These are phyloP conservation scores for Perca fluviatilis DNA, from an alignment of 2,113 vertebrate species.

Conservation along the genomic window DNA sequence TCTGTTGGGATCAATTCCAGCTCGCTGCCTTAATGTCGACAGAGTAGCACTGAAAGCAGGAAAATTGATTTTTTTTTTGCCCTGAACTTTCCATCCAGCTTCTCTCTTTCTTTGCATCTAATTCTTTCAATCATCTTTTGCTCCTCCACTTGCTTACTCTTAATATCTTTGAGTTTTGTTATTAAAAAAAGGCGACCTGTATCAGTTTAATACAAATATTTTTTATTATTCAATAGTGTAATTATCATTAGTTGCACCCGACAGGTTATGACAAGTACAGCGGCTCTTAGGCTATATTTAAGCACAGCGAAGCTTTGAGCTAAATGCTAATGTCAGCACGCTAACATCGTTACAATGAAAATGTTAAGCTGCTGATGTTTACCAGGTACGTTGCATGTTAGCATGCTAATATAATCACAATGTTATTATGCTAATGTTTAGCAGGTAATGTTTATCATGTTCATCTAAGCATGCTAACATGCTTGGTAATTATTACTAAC, in stretches of 20 bases:
- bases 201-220: too few relatives aligned
- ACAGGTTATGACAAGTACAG: too few relatives aligned
- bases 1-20: slow-evolving; percentile 75
- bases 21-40: slow-evolving; percentile 65
- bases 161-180: too few relatives aligned
- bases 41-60: slow-evolving; percentile 63
- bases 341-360: too few relatives aligned
- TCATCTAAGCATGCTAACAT: background rate
- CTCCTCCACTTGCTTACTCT: slow-evolving; percentile 8
- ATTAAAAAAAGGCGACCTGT: too few relatives aligned
- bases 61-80: slow-evolving; percentile 63
- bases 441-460: background rate
- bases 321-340: too few relatives aligned
- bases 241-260: too few relatives aligned
- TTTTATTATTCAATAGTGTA: too few relatives aligned
- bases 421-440: background rate
- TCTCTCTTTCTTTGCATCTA: slow-evolving; percentile 45
- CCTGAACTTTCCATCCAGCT: slow-evolving; percentile 50
- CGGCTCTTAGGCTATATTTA: too few relatives aligned
- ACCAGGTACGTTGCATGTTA: too few relatives aligned
- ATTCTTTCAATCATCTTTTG: slow-evolving; percentile 44
- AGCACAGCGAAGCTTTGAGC: too few relatives aligned
- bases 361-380: too few relatives aligned
- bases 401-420: background rate
- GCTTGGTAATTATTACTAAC: background rate